Conservation (phyloP, 2,113 vertebrate species). For the Ploceus nigricollis region DNA sequence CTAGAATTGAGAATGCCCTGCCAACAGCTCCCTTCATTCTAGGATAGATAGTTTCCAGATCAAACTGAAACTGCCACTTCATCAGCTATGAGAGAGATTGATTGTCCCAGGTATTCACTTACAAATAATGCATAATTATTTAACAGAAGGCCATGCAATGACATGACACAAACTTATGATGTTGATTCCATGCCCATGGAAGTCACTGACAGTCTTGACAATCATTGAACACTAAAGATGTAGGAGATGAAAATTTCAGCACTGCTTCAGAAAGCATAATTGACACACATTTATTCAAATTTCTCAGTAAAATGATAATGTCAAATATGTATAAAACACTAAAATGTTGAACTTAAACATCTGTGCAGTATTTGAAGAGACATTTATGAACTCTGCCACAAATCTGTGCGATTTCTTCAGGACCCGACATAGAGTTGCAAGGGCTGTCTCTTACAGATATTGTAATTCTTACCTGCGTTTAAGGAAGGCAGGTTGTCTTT, state of each 20-base stretch:
- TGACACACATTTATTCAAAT: background rate
- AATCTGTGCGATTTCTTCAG: background rate
- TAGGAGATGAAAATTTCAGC: background rate
- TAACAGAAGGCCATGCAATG: background rate
- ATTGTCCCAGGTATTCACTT: background rate
- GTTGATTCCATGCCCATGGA: background rate
- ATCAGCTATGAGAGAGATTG: background rate
- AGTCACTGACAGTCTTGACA: background rate
- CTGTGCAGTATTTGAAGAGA: background rate
- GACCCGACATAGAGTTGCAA: rapidly evolving
- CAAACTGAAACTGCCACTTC: background rate
- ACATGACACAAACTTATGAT: background rate
- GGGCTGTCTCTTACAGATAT: background rate
- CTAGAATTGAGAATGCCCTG: background rate
- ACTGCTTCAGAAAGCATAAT: background rate
- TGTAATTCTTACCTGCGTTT: conserved; percentile 81
- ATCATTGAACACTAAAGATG: background rate
- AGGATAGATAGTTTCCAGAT: background rate
- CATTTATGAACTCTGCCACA: background rate
- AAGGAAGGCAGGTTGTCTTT: conserved; percentile 85
- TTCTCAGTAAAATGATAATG: background rate
- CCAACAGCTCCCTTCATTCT: background rate
- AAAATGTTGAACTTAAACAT: background rate
- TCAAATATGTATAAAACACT: background rate
- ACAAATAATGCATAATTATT: background rate